Conservation (phyloP, 2,888 invertebrate species). For the Phymatocera aterrima region DNA sequence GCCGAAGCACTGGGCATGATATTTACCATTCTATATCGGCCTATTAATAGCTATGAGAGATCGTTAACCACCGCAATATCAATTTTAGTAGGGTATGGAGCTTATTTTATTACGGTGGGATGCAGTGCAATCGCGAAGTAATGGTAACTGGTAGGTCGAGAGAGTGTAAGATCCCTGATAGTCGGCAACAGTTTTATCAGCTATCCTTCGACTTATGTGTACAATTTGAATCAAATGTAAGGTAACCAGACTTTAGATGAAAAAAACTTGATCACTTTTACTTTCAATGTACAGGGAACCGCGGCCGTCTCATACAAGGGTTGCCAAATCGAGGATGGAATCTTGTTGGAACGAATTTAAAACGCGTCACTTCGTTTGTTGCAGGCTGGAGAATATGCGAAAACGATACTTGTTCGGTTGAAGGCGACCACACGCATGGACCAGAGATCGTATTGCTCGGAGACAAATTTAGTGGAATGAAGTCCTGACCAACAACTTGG, state of each 20-base stretch:
- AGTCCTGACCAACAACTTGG: background rate
- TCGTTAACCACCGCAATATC: conserved; percentile 22
- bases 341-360: background rate
- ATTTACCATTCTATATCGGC: conserved; percentile 10
- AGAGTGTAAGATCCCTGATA: conserved; percentile 30
- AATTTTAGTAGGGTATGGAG: conserved; percentile 1
- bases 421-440: conserved; percentile 16
- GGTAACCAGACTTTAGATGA: background rate
- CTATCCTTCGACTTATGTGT: background rate
- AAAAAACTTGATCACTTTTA: conserved; percentile 19
- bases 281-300: background rate
- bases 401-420: background rate
- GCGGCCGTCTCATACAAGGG: background rate
- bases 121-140: conserved; percentile 14
- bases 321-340: background rate
- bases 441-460: background rate
- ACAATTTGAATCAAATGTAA: conserved; percentile 12
- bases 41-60: conserved; percentile 5
- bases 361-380: conserved; percentile 6
- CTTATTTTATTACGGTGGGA: conserved; percentile 17
- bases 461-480: background rate
- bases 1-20: background rate
- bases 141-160: conserved; percentile 1
- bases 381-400: background rate
- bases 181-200: conserved; percentile 7